Conservation (phyloP, 2,113 vertebrate genomes). For the Lepus americanus region DNA sequence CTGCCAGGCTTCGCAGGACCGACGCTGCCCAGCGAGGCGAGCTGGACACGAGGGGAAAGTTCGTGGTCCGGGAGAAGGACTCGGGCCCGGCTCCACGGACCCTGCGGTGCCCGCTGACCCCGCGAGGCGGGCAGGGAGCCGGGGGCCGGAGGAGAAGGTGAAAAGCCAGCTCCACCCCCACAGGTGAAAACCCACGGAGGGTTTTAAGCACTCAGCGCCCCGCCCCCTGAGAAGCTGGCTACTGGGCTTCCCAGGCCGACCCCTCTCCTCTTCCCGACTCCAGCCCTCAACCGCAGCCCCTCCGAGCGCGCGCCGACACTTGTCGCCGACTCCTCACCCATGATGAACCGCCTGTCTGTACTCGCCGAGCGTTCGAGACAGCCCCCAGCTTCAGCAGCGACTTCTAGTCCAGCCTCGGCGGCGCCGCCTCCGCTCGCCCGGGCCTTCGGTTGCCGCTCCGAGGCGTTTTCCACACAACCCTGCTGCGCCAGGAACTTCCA, state of each 20-base stretch:
- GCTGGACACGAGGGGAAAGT: background rate
- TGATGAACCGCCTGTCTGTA: constrained; percentile 52
- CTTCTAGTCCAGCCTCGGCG: background rate
- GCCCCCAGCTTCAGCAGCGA: constrained; percentile 21
- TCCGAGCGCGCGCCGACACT: background rate
- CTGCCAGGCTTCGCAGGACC: background rate
- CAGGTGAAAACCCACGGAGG: background rate
- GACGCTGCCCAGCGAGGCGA: background rate
- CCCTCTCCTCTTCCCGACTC: background rate
- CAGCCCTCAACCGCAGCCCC: background rate
- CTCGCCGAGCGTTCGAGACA: background rate
- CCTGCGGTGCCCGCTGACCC: background rate
- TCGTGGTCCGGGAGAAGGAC: background rate
- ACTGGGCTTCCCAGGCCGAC: background rate
- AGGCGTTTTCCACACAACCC: background rate
- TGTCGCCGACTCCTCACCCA: constrained; percentile 74
- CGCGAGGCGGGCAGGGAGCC: too few relatives aligned
- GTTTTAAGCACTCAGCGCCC: background rate
- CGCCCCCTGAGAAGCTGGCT: background rate
- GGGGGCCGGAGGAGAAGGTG: background rate
- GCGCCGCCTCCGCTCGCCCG: constrained; percentile 47
- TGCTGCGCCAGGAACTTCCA: constrained; percentile 63
- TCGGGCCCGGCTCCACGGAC: too few relatives aligned
- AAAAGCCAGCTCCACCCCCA: background rate
- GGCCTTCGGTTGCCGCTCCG: background rate